Percentiles rank a stretch among this genome's conserved stretches.
phyloP scores from a whole-genome alignment of 2,113 vertebrate genomes.

The Rhineura floridana region DNA sequence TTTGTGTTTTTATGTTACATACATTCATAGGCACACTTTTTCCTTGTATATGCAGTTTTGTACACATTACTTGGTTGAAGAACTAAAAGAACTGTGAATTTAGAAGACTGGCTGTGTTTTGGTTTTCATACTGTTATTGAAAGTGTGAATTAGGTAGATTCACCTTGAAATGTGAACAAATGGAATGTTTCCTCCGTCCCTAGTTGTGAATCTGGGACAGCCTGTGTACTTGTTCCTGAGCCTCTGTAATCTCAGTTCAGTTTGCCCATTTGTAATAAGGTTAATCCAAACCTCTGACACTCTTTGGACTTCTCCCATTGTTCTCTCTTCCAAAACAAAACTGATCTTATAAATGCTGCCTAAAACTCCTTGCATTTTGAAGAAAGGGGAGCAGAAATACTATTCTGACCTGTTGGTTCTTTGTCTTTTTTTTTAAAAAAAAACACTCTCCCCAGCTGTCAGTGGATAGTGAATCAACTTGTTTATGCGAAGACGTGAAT shows the following conservation, averaged over 20 bases:
- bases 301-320: too few species aligned
- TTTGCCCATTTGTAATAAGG: not conserved
- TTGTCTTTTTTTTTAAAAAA: not conserved
- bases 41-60: too few species aligned
- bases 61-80: too few species aligned
- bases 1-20: too few species aligned
- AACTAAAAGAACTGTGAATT: too few species aligned
- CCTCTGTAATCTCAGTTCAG: not conserved
- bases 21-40: too few species aligned
- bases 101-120: too few species aligned
- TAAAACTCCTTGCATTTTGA: not conserved
- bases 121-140: too few species aligned
- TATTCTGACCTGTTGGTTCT: not conserved
- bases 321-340: not conserved
- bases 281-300: not conserved
- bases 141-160: too few species aligned
- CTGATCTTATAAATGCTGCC: not conserved
- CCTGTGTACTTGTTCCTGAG: not conserved
- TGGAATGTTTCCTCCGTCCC: too few species aligned
- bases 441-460: not conserved
- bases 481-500: constrained; percentile 17
- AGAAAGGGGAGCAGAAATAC: too few species aligned
- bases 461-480: constrained; percentile 3
- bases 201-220: not conserved
- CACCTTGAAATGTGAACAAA: too few species aligned